Percentiles rank a stretch among this genome's conserved stretches.
Conservation (phyloP, 2,113 vertebrate species). For the Gorsachius goisagi region DNA sequence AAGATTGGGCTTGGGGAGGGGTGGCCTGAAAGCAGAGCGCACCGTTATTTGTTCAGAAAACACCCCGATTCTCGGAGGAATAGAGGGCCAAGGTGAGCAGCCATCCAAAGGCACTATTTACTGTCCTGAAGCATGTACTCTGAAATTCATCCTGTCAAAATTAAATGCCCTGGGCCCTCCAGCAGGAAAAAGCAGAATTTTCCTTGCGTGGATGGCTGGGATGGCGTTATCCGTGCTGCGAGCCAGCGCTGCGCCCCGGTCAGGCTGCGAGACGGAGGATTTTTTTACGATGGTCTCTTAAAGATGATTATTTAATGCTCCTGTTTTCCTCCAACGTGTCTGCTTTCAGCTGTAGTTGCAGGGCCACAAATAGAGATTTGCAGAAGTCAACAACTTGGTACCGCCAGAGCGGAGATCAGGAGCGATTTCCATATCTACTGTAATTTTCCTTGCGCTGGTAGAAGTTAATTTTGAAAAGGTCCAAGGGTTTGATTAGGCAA, state of each 20-base stretch:
- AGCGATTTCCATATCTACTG: not conserved
- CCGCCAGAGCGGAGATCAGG: fast-evolving
- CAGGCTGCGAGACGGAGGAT: not conserved
- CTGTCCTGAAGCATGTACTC: not conserved
- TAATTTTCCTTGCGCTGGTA: too few species aligned
- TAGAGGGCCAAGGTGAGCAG: not conserved
- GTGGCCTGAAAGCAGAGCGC: not conserved
- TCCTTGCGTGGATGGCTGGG: not conserved
- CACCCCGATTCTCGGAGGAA: not conserved
- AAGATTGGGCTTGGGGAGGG: not conserved
- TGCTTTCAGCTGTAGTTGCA: not conserved
- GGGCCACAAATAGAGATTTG: not conserved
- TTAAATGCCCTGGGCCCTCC: not conserved
- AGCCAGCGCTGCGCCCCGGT: not conserved
- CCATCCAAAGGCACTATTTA: not conserved
- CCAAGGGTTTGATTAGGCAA: not conserved
- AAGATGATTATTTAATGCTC: not conserved
- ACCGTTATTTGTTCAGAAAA: not conserved
- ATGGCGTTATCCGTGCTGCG: not conserved
- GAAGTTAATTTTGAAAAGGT: not conserved
- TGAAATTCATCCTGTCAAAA: conserved; percentile 16
- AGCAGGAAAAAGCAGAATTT: not conserved
- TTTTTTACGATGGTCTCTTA: not conserved
- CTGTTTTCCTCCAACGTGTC: not conserved
- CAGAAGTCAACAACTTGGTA: not conserved